Evolutionary conservation across 2,113 vertebrate species (phyloP).

Genomic region (Xenus cinereus): DNA sequence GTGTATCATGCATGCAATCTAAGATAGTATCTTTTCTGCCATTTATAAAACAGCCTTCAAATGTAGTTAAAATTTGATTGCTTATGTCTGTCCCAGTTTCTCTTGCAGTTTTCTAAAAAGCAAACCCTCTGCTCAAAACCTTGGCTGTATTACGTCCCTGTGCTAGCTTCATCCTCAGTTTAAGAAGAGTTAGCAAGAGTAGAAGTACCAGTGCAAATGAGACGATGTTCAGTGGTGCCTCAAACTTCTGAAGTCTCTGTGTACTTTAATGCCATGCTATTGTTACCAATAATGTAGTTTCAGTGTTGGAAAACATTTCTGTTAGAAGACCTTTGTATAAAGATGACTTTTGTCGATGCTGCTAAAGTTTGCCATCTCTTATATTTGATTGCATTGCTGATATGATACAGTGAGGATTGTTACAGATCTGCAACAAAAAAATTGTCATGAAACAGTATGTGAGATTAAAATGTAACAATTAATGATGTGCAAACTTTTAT

Average conservation of each 20-base stretch:
- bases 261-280: background rate
- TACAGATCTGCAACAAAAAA: background rate
- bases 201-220: background rate
- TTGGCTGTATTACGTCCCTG: background rate
- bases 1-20: background rate
- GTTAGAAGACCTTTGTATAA: background rate
- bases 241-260: background rate
- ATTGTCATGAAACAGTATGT: background rate
- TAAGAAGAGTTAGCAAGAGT: background rate
- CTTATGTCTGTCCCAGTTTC: background rate
- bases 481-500: background rate
- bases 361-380: background rate
- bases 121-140: background rate
- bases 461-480: background rate
- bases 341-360: background rate
- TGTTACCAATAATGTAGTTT: background rate
- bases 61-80: background rate
- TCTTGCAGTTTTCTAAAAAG: background rate
- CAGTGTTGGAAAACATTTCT: background rate
- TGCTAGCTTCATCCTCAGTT: background rate
- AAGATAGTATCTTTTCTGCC: background rate
- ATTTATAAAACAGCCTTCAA: background rate
- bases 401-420: background rate
- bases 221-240: background rate
- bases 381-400: background rate